Evolutionary conservation across 2,113 vertebrate genomes (phyloP).

Genomic region (Deroptyus accipitrinus): DNA sequence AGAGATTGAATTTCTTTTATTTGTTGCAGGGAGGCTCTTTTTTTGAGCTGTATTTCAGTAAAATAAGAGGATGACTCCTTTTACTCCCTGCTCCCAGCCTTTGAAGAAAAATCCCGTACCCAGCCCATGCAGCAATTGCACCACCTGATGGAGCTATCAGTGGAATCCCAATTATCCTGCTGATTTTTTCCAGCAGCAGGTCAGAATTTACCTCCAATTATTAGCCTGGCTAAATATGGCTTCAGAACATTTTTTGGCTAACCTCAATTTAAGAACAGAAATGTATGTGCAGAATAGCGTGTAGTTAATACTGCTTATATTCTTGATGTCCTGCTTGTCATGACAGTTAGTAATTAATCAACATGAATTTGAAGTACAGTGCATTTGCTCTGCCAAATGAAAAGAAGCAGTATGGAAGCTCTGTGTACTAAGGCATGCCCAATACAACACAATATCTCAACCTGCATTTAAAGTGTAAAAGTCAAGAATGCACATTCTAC

Average conservation of each 20-base stretch:
- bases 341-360: not conserved
- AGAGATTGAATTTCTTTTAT: not conserved
- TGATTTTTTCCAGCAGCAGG: not conserved
- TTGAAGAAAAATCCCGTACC: not conserved
- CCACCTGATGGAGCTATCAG: constrained; percentile 47
- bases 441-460: not conserved
- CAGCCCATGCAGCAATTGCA: constrained; percentile 57
- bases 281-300: not conserved
- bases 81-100: not conserved
- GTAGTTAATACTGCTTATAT: not conserved
- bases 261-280: not conserved
- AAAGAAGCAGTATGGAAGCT: not conserved
- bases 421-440: not conserved
- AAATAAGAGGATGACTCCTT: not conserved
- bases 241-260: not conserved
- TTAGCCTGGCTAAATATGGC: not conserved
- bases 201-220: not conserved
- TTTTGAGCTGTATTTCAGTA: not conserved
- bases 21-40: not conserved
- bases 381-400: not conserved
- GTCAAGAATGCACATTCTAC: not conserved
- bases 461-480: not conserved
- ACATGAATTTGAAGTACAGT: not conserved
- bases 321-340: not conserved
- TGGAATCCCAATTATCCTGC: not conserved